Conservation (phyloP, 1,140 invertebrate species). For the Pissodes strobi region DNA sequence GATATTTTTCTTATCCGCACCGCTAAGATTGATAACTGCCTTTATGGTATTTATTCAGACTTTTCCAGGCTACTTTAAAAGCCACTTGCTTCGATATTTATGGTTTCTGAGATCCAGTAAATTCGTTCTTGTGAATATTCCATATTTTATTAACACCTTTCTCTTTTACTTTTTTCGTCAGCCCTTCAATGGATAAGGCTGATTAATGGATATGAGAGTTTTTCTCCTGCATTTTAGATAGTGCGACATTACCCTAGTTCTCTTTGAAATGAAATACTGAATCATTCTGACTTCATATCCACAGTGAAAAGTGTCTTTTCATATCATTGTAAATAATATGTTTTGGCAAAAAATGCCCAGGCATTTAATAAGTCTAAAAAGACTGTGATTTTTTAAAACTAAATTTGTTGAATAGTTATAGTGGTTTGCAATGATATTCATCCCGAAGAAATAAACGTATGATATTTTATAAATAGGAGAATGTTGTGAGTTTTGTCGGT, state of each 20-base stretch:
- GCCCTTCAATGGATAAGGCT: slow-evolving; percentile 1
- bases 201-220: slow-evolving; percentile 10
- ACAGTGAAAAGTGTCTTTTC: too few relatives aligned
- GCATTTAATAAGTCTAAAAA: too few relatives aligned
- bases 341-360: too few relatives aligned
- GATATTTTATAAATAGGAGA: too few relatives aligned
- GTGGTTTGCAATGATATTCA: too few relatives aligned
- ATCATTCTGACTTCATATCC: slow-evolving; percentile 17
- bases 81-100: slow-evolving; percentile 2
- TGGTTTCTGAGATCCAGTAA: slow-evolving; percentile 6
- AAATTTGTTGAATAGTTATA: too few relatives aligned
- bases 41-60: slow-evolving; percentile 7
- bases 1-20: neutral
- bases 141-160: slow-evolving; percentile 14
- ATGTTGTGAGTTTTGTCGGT: too few relatives aligned
- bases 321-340: too few relatives aligned
- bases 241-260: neutral
- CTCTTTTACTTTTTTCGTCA: neutral
- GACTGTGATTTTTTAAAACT: too few relatives aligned
- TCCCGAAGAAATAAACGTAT: too few relatives aligned
- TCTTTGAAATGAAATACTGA: neutral
- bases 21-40: slow-evolving; percentile 1
- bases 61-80: neutral
- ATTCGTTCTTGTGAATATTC: slow-evolving; percentile 16
- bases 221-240: slow-evolving; percentile 14